Evolutionary conservation across 1,140 invertebrate species (phyloP), one percentile per base, ranked within the genome.

Genomic region (Tachypleus tridentatus): DNA sequence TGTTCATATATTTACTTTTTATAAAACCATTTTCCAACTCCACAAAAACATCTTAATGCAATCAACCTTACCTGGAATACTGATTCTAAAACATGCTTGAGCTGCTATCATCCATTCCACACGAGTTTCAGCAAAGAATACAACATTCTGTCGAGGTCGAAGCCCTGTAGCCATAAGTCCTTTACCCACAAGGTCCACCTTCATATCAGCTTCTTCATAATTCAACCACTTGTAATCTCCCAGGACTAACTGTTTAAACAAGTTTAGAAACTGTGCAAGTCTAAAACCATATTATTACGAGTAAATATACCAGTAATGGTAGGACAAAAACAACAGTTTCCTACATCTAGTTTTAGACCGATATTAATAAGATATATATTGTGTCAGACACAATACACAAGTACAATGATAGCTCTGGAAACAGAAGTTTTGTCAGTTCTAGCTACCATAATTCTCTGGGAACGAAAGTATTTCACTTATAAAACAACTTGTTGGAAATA

Each of bases 41-140:
- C 0, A 29, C 29, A 29, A 29, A 29, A 29, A 29, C 0, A 29
- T 29, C 9, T n/a, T 49, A 6, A 8, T n/a, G 50, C 9, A 58
- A 47, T 10, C n/a, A 58, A 29, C n/a, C 10, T 62, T 69, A 66
- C 68, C 63, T 64, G 66, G 60, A 6, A 60, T 64, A 61, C 67
- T 72, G 5, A 68, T 58, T 54, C 66, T 52, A 47, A 65, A 63
- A 49, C 59, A 60, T 1, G 67, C 88, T 81, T 70, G 89, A 85
- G 93, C 89, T 1, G 92, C 87, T 53, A 97, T 85, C 84, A 98
- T 87, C 95, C 96, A 99, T 80, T 99, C 95, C 48, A 88, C 88
- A 68, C 95, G 81, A 0, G 96, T 99, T 80, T 99, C 97, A 0
- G 95, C 91, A 79, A 97, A 98, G 70, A 99, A 89, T n/a, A 92